These are phyloP conservation scores for Ailurus styani DNA, from an alignment of 2,113 vertebrate genomes.

Conservation along the genomic window DNA sequence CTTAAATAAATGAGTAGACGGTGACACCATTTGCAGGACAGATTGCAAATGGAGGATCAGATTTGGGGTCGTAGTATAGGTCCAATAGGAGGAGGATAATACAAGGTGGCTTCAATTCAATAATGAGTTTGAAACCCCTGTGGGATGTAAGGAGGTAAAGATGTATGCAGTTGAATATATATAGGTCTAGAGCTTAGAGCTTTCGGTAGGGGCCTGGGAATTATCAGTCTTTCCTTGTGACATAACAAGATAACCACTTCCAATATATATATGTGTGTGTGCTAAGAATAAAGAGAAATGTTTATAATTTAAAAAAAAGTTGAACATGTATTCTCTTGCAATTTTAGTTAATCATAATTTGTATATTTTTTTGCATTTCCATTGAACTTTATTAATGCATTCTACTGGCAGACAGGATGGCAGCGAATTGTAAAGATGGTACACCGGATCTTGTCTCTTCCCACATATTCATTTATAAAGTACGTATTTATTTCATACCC, in stretches of 20 bases:
- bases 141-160: not conserved
- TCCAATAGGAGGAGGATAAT: not conserved
- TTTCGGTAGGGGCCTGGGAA: not conserved
- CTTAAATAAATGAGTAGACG: not conserved
- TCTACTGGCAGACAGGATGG: not conserved
- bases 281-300: no score
- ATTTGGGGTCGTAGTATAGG: fast-evolving
- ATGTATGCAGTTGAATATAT: not conserved
- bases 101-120: not conserved
- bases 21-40: not conserved
- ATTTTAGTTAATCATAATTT: not conserved
- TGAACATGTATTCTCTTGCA: not conserved
- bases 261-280: no score
- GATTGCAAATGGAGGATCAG: not conserved
- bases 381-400: not conserved
- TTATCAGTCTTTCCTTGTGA: not conserved
- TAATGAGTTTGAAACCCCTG: not conserved
- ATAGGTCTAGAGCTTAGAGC: not conserved
- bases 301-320: not conserved
- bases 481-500: not conserved
- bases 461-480: no score
- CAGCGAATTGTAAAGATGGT: no score
- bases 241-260: not conserved
- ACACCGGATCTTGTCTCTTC: not conserved
- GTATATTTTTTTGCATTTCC: not conserved